Base-by-base conservation (phyloP, 2,113 vertebrate genomes). In the Sterrhoptilus dennistouni region DNA sequence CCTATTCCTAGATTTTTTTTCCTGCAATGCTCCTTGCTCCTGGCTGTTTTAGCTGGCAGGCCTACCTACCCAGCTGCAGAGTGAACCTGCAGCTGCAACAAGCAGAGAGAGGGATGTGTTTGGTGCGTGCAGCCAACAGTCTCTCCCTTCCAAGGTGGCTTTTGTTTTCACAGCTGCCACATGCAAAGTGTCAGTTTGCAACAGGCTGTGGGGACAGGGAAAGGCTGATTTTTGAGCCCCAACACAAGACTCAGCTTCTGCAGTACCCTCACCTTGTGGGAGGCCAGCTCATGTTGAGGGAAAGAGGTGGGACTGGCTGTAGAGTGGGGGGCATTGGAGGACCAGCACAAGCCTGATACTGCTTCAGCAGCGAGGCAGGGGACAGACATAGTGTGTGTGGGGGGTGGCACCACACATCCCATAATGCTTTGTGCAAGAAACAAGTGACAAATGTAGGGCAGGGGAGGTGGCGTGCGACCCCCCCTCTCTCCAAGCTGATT, bases 371-470 rank as follows among this genome's bases (percentile, higher is more conserved):
- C 0, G 0, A 59, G 49, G 19, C 0, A 1, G 25, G 11, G 36
- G 23, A 31, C 47, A 40, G 80, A 33, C 11, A 0, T 6, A 25
- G 28, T 24, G 38, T 38, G 38, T 38, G 38, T 38, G 0, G 1
- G 35, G 25, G 20, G 38, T 35, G 80, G 53, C 36, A 12, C 36
- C 35, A 13, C 24, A 13, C 21, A 56, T 28, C 79, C 53, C 79
- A 22, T 38, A 77, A 61, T 3, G n/a, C 63, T 72, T 40, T 53
- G 60, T 69, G 45, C 0, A 4, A 83, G 50, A 40, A 77, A 28
- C 50, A 53, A 70, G 42, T 4, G 80, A 81, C 76, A 95, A 77
- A 96, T 54, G 83, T 93, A 93, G 95, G 91, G 64, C 87, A 83
- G 25, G 57, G 80, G 68, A 77, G 45, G 45, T 15, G 63, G 83